These are phyloP conservation scores for Chloebia gouldiae DNA, from an alignment of 2,113 vertebrate species.

Conservation along the genomic window DNA sequence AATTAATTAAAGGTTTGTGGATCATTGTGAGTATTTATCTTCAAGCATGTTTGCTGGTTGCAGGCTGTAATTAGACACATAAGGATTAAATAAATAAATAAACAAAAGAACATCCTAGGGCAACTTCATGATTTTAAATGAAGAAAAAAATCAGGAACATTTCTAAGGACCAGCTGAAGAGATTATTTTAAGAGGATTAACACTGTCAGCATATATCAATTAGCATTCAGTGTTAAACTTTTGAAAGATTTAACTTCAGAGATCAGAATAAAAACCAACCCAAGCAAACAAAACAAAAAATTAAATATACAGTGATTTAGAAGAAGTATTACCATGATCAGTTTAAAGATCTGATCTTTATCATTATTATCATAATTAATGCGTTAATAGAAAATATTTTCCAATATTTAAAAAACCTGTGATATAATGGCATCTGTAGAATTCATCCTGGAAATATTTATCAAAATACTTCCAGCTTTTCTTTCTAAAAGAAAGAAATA, in stretches of 20 bases:
- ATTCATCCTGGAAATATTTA: not conserved
- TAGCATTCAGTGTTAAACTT: not conserved
- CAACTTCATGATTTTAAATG: not conserved
- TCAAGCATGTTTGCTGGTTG: not conserved
- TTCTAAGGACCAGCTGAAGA: not conserved
- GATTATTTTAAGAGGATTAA: not conserved
- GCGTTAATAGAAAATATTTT: not conserved
- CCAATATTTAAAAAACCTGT: not conserved
- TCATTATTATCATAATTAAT: not conserved
- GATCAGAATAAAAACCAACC: rapidly evolving
- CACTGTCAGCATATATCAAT: not conserved
- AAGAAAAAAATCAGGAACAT: not conserved
- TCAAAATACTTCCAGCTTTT: not conserved
- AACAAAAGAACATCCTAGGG: not conserved
- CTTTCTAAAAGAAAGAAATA: not conserved
- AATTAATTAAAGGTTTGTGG: not conserved
- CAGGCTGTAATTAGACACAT: not conserved
- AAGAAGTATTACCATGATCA: not conserved
- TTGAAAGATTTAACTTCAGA: not conserved
- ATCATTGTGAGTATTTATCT: not conserved
- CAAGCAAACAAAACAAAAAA: not conserved
- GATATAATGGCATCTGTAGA: not conserved
- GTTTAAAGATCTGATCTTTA: not conserved
- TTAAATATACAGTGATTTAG: not conserved
- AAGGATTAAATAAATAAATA: not conserved